Conservation (phyloP, 1,140 invertebrate genomes). For the Polypedilum pembai region DNA sequence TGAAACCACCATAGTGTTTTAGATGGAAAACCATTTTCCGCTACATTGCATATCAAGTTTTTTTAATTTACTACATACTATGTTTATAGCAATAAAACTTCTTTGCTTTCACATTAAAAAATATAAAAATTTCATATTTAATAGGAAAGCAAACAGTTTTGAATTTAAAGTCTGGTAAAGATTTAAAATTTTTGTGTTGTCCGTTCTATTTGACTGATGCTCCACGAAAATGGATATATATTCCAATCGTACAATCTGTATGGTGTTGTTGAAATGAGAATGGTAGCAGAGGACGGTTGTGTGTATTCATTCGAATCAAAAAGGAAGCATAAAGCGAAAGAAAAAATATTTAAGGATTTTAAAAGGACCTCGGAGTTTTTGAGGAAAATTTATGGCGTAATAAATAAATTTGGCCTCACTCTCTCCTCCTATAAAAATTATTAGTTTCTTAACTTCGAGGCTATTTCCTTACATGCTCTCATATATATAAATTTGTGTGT, state of each 20-base stretch:
- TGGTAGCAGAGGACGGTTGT: not conserved
- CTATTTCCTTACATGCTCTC: not conserved
- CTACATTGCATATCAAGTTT: conserved; percentile 12
- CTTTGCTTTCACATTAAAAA: not conserved
- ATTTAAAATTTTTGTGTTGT: not conserved
- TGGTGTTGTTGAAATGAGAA: not conserved
- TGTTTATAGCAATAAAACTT: not conserved
- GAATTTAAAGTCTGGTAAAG: no score
- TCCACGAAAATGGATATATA: not conserved
- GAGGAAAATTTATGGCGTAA: conserved; percentile 4
- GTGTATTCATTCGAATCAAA: conserved; percentile 12
- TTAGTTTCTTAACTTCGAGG: conserved; percentile 10
- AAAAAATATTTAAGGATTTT: conserved; percentile 11
- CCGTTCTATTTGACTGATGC: conserved; percentile 10
- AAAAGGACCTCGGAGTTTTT: not conserved
- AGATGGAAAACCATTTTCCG: not conserved
- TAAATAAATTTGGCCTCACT: conserved; percentile 3
- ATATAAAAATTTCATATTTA: no score
- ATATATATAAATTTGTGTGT: not conserved
- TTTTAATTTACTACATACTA: conserved; percentile 4
- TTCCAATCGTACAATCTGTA: not conserved
- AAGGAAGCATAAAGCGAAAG: not conserved
- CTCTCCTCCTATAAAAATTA: not conserved
- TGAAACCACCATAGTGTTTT: not conserved
- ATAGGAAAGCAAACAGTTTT: no score